A percentile compares a stretch with the other conserved stretches of the same genome.
Conservation (phyloP, 2,113 vertebrate genomes). For the Phainopepla nitens region DNA sequence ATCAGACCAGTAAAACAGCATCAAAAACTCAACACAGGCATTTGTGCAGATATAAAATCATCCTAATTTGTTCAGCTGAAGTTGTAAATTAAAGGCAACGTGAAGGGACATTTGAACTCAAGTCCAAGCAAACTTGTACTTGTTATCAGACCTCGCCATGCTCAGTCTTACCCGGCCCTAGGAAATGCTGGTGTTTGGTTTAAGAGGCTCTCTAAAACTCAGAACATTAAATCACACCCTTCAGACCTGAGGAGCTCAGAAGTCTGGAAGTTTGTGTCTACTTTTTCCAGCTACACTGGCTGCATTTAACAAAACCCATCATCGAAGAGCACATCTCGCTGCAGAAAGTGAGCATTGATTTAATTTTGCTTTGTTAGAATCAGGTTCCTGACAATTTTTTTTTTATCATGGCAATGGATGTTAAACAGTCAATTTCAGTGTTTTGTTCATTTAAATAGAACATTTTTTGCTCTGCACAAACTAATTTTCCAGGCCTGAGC, state of each 20-base stretch:
- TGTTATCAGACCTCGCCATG: neutral
- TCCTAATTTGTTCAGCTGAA: neutral
- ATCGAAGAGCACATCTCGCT: neutral
- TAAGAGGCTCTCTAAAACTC: neutral
- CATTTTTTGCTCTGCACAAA: neutral
- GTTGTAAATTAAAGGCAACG: accelerated
- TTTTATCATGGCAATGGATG: neutral
- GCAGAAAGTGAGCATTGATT: neutral
- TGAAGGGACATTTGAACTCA: neutral
- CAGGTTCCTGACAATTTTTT: neutral
- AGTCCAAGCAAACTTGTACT: neutral
- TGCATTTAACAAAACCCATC: neutral
- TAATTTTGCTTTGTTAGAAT: neutral
- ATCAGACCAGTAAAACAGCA: neutral
- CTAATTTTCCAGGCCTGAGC: slow-evolving; percentile 35
- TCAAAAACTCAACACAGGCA: neutral
- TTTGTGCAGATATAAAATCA: neutral
- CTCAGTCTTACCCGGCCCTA: neutral
- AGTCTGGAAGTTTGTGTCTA: neutral
- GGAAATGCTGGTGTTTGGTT: neutral
- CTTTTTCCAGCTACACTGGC: neutral
- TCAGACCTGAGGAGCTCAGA: neutral
- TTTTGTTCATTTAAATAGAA: neutral
- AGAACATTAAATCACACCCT: neutral
- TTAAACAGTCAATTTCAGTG: neutral